Conservation (phyloP, 2,888 invertebrate genomes). For the Sarcophaga variegata region DNA sequence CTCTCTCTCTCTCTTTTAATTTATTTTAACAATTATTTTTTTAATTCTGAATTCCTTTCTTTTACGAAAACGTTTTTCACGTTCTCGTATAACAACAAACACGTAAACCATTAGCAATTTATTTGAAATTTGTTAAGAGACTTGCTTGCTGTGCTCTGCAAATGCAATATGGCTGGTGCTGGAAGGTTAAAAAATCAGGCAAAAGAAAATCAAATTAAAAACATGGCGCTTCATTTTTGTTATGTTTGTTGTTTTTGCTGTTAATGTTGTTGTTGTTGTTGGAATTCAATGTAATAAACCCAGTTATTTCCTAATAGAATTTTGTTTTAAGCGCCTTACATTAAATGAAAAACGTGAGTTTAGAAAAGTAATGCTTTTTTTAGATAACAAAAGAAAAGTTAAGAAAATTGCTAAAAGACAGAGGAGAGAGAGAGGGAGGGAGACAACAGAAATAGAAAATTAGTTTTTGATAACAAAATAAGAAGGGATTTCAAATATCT, state of each 20-base stretch:
- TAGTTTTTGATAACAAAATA: no score
- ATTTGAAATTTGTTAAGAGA: not conserved
- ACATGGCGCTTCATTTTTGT: slow-evolving; percentile 14
- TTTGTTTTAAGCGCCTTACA: not conserved
- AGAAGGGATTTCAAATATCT: no score
- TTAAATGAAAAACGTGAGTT: slow-evolving; percentile 34
- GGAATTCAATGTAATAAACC: slow-evolving; percentile 22
- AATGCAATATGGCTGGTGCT: not conserved
- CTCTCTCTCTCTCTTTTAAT: no score
- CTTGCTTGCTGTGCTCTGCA: no score
- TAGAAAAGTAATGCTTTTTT: not conserved
- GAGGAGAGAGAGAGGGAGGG: not conserved
- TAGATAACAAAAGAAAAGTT: not conserved
- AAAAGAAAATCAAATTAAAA: slow-evolving; percentile 16
- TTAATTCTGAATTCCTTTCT: not conserved
- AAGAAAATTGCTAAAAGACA: not conserved
- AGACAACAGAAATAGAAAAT: not conserved
- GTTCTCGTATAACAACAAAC: not conserved
- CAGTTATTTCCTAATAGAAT: slow-evolving; percentile 17
- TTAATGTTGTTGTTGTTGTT: not conserved
- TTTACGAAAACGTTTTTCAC: slow-evolving; percentile 9
- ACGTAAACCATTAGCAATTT: slow-evolving; percentile 38
- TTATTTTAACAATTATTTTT: no score
- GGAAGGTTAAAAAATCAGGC: not conserved
- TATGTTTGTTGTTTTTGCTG: no score